These are phyloP conservation scores for Rapana venosa DNA, from an alignment of 2,888 invertebrate species.

Conservation along the genomic window DNA sequence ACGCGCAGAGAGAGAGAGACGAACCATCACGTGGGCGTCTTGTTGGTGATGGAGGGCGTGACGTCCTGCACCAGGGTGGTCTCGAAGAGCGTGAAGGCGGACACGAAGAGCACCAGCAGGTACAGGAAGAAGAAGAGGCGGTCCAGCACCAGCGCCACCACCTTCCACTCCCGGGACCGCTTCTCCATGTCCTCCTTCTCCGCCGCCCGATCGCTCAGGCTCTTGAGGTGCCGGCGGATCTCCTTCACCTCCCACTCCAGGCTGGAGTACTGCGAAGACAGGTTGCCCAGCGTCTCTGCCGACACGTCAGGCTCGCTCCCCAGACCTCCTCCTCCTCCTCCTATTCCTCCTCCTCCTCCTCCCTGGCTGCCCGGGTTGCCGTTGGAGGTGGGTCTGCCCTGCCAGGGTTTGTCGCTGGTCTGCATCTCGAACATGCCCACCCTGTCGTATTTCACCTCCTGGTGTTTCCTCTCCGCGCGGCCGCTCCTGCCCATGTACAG, in stretches of 20 bases:
- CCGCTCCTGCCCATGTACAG: slow-evolving; percentile 39
- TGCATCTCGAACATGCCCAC: slow-evolving; percentile 65
- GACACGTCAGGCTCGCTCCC: slow-evolving; percentile 43
- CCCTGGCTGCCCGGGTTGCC: neutral
- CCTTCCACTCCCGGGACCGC: slow-evolving; percentile 74
- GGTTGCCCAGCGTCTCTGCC: slow-evolving; percentile 46
- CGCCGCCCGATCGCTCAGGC: slow-evolving; percentile 64
- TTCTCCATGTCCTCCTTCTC: slow-evolving; percentile 70
- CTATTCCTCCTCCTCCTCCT: neutral
- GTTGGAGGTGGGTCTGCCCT: slow-evolving; percentile 40
- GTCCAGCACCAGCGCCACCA: slow-evolving; percentile 75
- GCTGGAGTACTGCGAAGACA: slow-evolving; percentile 50
- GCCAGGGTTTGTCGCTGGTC: slow-evolving; percentile 44
- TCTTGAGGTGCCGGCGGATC: slow-evolving; percentile 65
- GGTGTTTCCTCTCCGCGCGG: slow-evolving; percentile 50
- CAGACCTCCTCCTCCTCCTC: neutral
- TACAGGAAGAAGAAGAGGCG: slow-evolving; percentile 76
- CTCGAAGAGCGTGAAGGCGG: slow-evolving; percentile 74
- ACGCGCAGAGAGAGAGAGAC: no score
- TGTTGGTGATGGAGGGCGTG: neutral
- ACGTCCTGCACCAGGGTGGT: slow-evolving; percentile 49
- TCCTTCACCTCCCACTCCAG: slow-evolving; percentile 74
- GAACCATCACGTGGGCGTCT: slow-evolving; percentile 13
- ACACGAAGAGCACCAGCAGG: slow-evolving; percentile 71
- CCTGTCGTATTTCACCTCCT: slow-evolving; percentile 62